A percentile compares a stretch with the other conserved stretches of the same genome.
phyloP scores from a whole-genome alignment of 2,888 invertebrate genomes.

The Melanchra persicariae region DNA sequence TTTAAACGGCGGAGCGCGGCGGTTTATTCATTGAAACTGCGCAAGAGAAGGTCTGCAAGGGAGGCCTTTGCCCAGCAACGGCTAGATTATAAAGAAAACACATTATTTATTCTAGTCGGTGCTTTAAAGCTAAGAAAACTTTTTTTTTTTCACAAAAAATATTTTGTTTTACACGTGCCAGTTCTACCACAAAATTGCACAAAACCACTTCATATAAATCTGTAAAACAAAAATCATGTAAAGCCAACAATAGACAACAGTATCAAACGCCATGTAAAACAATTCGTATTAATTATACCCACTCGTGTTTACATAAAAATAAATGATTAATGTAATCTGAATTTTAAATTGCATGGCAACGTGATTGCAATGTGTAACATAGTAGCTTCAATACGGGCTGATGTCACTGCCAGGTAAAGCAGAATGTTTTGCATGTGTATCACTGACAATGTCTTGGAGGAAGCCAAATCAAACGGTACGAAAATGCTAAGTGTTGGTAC shows the following conservation, averaged over 20 bases:
- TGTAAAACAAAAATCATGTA: not conserved
- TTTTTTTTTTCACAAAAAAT: not conserved
- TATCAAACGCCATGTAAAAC: conserved; percentile 2
- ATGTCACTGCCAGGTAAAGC: conserved; percentile 59
- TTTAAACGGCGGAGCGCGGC: no score
- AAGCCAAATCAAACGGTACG: conserved; percentile 41
- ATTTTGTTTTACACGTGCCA: not conserved
- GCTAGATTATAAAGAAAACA: not conserved
- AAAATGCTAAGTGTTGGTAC: conserved; percentile 39
- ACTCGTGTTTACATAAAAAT: conserved; percentile 51
- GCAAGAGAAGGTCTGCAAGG: not conserved
- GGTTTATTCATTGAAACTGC: no score
- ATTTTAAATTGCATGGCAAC: conserved; percentile 57
- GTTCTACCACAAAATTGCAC: not conserved
- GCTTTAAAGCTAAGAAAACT: not conserved
- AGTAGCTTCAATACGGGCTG: conserved; percentile 51
- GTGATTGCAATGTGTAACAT: conserved; percentile 58
- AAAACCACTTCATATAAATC: not conserved
- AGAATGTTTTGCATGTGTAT: conserved; percentile 50
- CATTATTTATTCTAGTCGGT: not conserved
- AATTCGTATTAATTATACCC: conserved; percentile 48
- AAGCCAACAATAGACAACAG: not conserved
- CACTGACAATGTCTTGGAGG: conserved; percentile 29
- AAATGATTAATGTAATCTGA: conserved; percentile 61
- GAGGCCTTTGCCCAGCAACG: not conserved